A percentile compares a stretch with the other conserved stretches of the same genome.
Evolutionary conservation across 2,797 vertebrate genomes (phyloP).

Genomic region (Pristis pectinata): DNA sequence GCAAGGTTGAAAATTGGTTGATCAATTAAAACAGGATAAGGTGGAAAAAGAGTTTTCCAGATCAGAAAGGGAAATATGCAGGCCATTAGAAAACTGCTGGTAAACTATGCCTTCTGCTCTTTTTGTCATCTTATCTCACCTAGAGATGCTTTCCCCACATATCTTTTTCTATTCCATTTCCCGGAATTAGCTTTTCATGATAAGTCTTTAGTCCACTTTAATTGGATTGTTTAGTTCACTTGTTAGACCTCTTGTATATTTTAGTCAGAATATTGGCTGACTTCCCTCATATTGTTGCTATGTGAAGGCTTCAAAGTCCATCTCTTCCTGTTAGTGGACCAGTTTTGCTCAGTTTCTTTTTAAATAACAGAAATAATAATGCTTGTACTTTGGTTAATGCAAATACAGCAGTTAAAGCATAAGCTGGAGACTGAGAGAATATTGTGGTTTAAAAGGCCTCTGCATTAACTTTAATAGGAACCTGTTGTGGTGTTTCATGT

Average conservation of each 20-base stretch:
- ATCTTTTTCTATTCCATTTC: not conserved
- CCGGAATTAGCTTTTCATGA: not conserved
- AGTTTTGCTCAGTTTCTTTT: no score
- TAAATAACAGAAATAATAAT: not conserved
- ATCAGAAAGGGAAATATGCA: not conserved
- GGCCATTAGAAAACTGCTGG: not conserved
- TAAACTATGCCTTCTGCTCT: not conserved
- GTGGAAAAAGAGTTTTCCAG: not conserved
- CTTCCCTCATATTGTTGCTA: not conserved
- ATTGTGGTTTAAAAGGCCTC: conserved; percentile 45
- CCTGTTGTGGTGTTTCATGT: conserved; percentile 51
- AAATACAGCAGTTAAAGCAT: not conserved
- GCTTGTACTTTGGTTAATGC: not conserved
- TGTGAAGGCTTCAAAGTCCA: not conserved
- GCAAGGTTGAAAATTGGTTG: not conserved
- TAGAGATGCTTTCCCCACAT: not conserved
- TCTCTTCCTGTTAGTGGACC: not conserved
- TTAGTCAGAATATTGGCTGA: not conserved
- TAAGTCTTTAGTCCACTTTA: not conserved
- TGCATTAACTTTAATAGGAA: conserved; percentile 48
- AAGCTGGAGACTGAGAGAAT: conserved; percentile 42
- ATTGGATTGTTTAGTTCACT: not conserved
- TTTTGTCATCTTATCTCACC: not conserved
- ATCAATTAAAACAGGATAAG: not conserved
- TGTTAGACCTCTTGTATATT: no score